These are phyloP conservation scores for Drosophila nannoptera DNA, from an alignment of 1,140 invertebrate genomes.

Conservation along the genomic window DNA sequence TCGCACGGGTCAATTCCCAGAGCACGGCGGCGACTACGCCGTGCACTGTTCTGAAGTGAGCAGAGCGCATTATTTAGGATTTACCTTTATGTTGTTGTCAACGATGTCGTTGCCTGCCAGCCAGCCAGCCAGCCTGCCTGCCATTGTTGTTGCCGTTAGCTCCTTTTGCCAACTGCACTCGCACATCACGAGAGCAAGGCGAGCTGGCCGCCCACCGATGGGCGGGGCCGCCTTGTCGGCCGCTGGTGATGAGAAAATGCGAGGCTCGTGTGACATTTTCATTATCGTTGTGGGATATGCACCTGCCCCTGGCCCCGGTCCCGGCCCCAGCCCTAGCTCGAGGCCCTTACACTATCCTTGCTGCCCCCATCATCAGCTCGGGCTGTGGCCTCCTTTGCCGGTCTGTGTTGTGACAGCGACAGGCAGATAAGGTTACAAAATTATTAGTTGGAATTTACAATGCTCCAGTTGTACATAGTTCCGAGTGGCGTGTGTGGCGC, in stretches of 20 bases:
- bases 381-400: constrained; percentile 1
- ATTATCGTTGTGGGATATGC: constrained; percentile 77
- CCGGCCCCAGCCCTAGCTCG: not conserved
- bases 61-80: constrained; percentile 74
- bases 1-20: constrained; percentile 52
- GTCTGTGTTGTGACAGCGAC: constrained; percentile 56
- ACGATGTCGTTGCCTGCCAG: constrained; percentile 45
- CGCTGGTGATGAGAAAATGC: constrained; percentile 73
- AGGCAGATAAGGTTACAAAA: constrained; percentile 77
- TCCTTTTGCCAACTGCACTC: constrained; percentile 55
- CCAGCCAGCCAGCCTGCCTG: not conserved
- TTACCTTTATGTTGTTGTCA: constrained; percentile 78
- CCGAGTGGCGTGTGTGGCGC: not conserved
- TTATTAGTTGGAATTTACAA: constrained; percentile 77
- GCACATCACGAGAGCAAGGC: constrained; percentile 21
- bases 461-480: constrained; percentile 56
- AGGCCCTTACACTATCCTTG: not conserved
- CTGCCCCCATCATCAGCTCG: not conserved
- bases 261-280: constrained; percentile 78
- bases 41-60: constrained; percentile 63
- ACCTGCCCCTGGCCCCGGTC: constrained; percentile 48
- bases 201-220: not conserved
- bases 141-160: constrained; percentile 15
- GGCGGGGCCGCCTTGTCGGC: constrained; percentile 41
- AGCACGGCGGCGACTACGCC: constrained; percentile 18